Percentiles rank a stretch among this genome's conserved stretches.
These are phyloP conservation scores for Fabriciana adippe DNA, from an alignment of 2,888 invertebrate species.

Conservation along the genomic window DNA sequence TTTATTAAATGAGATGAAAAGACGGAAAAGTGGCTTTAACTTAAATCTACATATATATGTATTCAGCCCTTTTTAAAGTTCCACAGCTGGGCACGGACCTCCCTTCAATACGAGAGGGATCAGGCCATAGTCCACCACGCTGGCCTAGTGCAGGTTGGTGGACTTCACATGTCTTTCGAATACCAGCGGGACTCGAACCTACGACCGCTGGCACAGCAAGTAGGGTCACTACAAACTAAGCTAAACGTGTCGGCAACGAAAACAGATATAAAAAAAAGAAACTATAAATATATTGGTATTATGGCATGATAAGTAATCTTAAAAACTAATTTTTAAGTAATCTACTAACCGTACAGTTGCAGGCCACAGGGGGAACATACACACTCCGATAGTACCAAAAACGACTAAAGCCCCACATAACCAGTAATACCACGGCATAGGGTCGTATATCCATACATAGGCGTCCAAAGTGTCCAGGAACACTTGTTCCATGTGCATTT, in stretches of 20 bases:
- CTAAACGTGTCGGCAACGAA: too few relatives aligned
- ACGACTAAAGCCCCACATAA: constrained; percentile 94
- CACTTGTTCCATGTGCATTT: constrained; percentile 97
- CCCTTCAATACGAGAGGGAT: too few relatives aligned
- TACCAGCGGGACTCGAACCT: too few relatives aligned
- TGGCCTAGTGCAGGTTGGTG: too few relatives aligned
- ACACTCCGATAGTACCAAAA: constrained; percentile 95
- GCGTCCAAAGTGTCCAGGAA: constrained; percentile 97
- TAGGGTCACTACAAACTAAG: too few relatives aligned
- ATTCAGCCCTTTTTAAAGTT: too few relatives aligned
- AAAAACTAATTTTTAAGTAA: not conserved
- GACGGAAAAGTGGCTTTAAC: not conserved
- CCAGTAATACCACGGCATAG: constrained; percentile 97
- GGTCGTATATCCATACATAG: constrained; percentile 98
- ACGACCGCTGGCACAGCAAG: too few relatives aligned
- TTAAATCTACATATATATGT: not conserved
- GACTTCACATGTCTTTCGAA: too few relatives aligned
- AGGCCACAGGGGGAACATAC: constrained; percentile 99
- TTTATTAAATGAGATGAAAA: not conserved
- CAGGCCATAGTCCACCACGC: too few relatives aligned
- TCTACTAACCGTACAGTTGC: constrained; percentile 88
- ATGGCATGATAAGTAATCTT: too few relatives aligned
- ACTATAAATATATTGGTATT: too few relatives aligned
- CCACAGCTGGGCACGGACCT: too few relatives aligned
- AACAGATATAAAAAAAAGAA: not conserved